phyloP scores from a whole-genome alignment of 2,888 invertebrate species.

The Erannis defoliaria region DNA sequence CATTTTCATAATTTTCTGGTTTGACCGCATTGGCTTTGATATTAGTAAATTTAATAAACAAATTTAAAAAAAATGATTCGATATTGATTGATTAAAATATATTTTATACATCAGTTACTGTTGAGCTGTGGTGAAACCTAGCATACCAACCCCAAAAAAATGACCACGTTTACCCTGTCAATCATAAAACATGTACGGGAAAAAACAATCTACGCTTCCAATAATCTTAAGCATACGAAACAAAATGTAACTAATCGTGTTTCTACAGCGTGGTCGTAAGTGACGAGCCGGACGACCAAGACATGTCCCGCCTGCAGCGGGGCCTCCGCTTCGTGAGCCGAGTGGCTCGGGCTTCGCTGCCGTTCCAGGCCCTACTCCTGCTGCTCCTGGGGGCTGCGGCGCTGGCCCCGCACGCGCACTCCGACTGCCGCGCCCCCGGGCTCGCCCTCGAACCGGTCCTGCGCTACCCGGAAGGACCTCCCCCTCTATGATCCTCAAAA shows the following conservation, averaged over 20 bases:
- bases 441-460: slow-evolving; percentile 95
- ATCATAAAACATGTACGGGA: neutral
- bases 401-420: slow-evolving; percentile 94
- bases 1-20: neutral
- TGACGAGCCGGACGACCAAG: slow-evolving; percentile 58
- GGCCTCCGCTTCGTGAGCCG: slow-evolving; percentile 95
- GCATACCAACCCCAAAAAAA: no score
- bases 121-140: no score
- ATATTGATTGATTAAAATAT: no score
- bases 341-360: slow-evolving; percentile 96
- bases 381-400: slow-evolving; percentile 97
- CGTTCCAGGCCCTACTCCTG: slow-evolving; percentile 97
- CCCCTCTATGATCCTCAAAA: slow-evolving; percentile 90
- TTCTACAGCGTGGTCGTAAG: slow-evolving; percentile 63
- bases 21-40: no score
- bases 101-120: no score
- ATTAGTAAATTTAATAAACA: no score
- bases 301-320: slow-evolving; percentile 83
- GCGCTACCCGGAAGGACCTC: slow-evolving; percentile 96
- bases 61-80: no score
- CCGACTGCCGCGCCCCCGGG: slow-evolving; percentile 92
- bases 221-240: neutral
- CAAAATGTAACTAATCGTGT: neutral
- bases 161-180: no score
- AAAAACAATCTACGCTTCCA: slow-evolving; percentile 2